Evolutionary conservation across 2,113 vertebrate genomes (phyloP), one percentile per base, ranked within the genome.

Genomic region (Strix aluco): DNA sequence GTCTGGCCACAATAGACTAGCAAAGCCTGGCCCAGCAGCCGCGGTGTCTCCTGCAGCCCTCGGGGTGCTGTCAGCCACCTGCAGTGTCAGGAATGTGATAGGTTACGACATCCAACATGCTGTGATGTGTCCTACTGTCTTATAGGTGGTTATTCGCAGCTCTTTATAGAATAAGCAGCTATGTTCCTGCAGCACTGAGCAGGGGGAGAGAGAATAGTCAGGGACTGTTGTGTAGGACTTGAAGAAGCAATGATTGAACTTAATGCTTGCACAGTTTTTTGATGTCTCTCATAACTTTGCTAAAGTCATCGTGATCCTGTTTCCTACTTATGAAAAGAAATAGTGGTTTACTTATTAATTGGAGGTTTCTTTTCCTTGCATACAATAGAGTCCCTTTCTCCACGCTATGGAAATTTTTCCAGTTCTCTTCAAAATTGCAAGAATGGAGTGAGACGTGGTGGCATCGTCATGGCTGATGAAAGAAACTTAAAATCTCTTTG

Each of bases 31-130:
- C 51, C 34, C 38, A 49, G 6, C 34, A 34, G 23, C n/a, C 1
- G 1, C 3, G 4, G 23, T 11, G 8, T 44, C 73, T 79, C 22
- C 62, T 58, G 20, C 36, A n/a, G 36, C 21, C 42, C 27, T 38
- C 10, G 30, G 44, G n/a, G 15, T 46, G 26, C 29, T 55, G 3
- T 34, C 27, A 46, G 22, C 32, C 1, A 2, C 11, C 11, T 38
- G 58, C 25, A 15, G 46, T 23, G 18, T 5, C 26, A 20, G 70
- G n/a, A 67, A 8, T 11, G 44, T 65, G 40, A 11, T 42, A 55
- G 13, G 8, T 44, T 62, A 23, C n/a, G 29, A 34, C 4, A 1
- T 38, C 49, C 63, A 36, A 17, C 0, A 0, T 4, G 30, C 44
- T 46, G 17, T 46, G 21, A 9, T 4, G 11, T 47, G 34, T 63